Percentiles rank a stretch among this genome's conserved stretches.
Conservation (phyloP, 1,140 invertebrate species). For the Doryteuthis pealeii region DNA sequence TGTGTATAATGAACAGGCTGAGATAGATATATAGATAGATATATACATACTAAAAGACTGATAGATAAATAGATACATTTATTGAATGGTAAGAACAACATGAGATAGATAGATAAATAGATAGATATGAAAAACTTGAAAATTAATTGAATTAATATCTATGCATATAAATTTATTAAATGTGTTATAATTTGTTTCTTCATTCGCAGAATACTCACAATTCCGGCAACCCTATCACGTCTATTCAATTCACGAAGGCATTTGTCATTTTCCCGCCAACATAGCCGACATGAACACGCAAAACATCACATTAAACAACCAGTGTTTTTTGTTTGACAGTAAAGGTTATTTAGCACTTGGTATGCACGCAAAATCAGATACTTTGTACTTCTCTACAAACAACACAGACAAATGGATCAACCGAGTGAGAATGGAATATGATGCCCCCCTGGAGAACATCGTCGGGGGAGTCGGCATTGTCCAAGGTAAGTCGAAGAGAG, state of each 20-base stretch:
- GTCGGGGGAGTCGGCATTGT: constrained; percentile 39
- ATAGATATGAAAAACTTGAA: no score
- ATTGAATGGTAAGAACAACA: no score
- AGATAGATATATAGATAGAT: no score
- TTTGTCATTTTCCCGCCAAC: constrained; percentile 47
- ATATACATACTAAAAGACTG: no score
- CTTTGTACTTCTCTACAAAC: constrained; percentile 43
- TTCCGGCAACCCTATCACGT: constrained; percentile 40
- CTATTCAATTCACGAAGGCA: constrained; percentile 42
- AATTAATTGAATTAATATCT: no score
- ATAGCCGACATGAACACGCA: constrained; percentile 41
- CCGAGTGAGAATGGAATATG: constrained; percentile 32
- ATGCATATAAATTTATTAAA: no score
- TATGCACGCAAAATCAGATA: constrained; percentile 33
- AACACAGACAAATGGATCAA: constrained; percentile 36
- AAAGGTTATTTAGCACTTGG: constrained; percentile 39
- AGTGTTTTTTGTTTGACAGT: constrained; percentile 37
- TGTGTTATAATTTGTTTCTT: no score
- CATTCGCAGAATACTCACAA: constrained; percentile 24
- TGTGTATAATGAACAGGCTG: no score
- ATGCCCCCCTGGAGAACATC: constrained; percentile 31
- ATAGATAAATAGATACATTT: no score
- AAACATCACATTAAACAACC: constrained; percentile 42
- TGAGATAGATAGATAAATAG: no score
- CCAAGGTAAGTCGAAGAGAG: constrained; percentile 39